Evolutionary conservation across 2,888 invertebrate species (phyloP), one percentile per base, ranked within the genome.

Genomic region (Belgica antarctica): DNA sequence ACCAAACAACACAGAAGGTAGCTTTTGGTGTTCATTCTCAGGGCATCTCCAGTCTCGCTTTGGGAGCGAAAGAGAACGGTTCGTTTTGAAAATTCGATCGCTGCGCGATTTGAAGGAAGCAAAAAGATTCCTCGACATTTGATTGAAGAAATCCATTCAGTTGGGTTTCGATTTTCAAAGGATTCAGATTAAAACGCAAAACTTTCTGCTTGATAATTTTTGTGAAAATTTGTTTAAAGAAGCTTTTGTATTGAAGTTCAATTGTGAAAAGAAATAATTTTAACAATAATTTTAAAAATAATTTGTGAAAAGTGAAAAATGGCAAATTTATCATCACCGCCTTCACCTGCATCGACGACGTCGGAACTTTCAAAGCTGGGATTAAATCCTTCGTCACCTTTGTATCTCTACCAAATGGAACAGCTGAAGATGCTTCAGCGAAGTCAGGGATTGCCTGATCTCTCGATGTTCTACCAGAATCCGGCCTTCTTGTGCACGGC

Each of bases 321-420:
- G 70, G 70, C 36, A 31, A 70, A 70, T 61, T 70, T 61, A 59
- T 61, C 70, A 22, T 68, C 68, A 12, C 68, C 68, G 8, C 68
- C 68, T 10, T 68, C 68, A 19, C 68, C 68, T 7, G 68, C 52
- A 17, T 66, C 66, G 10, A 25, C 68, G 15, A 47, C 65, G n/a
- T 65, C 65, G 4, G 68, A 69, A 7, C n/a, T 59, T 15, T 69
- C 70, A 1, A 70, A 70, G 41, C 17, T 70, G 5, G 61, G 46
- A 41, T 25, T 61, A 28, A 61, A 70, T 61, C 59, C 61, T 7
- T 46, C 59, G 34, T 70, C 70, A 2, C 59, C 41, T 4, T 19
- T 70, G n/a, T 70, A 70, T 57, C 57, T 68, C 24, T 61, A 70
- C 25, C 70, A 70, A 25, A 25, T 70, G 27, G 70, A 70, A 31